phyloP scores from a whole-genome alignment of 2,797 vertebrate genomes.

The Falco rusticolus region DNA sequence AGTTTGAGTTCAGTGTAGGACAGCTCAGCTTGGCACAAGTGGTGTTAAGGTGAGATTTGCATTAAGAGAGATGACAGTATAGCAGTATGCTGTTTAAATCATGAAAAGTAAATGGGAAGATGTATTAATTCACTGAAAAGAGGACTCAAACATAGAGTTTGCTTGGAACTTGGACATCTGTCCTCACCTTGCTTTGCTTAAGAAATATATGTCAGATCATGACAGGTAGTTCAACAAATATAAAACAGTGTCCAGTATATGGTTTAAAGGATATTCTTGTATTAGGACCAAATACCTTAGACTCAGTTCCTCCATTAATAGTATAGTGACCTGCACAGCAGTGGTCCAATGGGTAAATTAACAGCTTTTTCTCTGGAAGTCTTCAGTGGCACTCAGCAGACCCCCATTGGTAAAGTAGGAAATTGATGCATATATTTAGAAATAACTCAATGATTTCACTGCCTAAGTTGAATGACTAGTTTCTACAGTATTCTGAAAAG shows the following conservation, averaged over 20 bases:
- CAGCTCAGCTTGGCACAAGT: not conserved
- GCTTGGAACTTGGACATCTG: not conserved
- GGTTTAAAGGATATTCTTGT: not conserved
- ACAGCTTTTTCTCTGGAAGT: not conserved
- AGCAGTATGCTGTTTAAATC: not conserved
- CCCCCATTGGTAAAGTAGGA: not conserved
- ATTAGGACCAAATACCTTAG: not conserved
- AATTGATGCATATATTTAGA: not conserved
- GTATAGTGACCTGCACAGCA: not conserved
- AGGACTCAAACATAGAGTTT: not conserved
- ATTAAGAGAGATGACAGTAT: not conserved
- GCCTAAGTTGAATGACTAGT: not conserved
- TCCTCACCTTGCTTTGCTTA: not conserved
- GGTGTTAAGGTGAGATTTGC: not conserved
- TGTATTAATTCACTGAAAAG: not conserved
- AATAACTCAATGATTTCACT: not conserved
- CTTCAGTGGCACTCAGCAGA: not conserved
- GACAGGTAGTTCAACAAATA: not conserved
- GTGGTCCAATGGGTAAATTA: not conserved
- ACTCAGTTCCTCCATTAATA: not conserved
- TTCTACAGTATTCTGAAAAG: not conserved
- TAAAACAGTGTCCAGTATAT: not conserved
- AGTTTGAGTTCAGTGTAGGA: not conserved
- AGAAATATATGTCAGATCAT: not conserved
- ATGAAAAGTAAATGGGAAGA: not conserved